Base-by-base conservation (phyloP, 2,888 invertebrate species). In the Dicyrtoma fusca region DNA sequence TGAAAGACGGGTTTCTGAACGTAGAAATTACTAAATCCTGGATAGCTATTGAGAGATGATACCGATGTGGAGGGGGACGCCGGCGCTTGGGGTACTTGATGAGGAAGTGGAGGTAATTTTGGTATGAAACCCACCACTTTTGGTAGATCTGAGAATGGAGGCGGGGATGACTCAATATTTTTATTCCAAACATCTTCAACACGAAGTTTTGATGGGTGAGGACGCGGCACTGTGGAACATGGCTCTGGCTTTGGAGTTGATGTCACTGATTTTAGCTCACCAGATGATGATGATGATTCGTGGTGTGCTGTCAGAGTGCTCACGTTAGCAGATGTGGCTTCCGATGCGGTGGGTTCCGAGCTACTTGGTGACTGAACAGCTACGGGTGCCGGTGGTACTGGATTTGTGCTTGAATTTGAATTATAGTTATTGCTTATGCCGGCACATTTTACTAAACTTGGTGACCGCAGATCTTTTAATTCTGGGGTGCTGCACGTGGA, bases 121-220 rank as follows among this genome's bases (percentile, higher is more conserved):
- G 63, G 71, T 13, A 71, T 71, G 45, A 64, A 63, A 10, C 71
- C 71, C 1, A 71, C 64, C 23, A 71, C 55, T 42, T 55, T 51
- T 1, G 71, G 71, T 13, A 21, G 63, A 63, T 71, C 64, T 44
- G 63, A 34, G 13, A 42, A 23, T 19, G 71, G 71, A 1, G 71
- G 71, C 1, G 71, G 71, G 4, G 61, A 61, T 6, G 53, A 44
- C 11, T 71, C 63, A 42, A 71, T 63, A 49, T 71, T 71, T 55
- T 71, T 71, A 55, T 71, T 71, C 71, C 71, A 71, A 55, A 71
- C 64, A 26, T 71, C 71, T 64, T 71, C 71, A 10, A 45, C 71
- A 1, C 55, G 53, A 1, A 71, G 17, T 63, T 64, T 64, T 11
- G 1, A 53, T 45, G 55, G 53, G 8, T 34, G 34, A 64, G 17